Base-by-base conservation (phyloP, 2,797 vertebrate species). In the Pseudochromis fuscus region DNA sequence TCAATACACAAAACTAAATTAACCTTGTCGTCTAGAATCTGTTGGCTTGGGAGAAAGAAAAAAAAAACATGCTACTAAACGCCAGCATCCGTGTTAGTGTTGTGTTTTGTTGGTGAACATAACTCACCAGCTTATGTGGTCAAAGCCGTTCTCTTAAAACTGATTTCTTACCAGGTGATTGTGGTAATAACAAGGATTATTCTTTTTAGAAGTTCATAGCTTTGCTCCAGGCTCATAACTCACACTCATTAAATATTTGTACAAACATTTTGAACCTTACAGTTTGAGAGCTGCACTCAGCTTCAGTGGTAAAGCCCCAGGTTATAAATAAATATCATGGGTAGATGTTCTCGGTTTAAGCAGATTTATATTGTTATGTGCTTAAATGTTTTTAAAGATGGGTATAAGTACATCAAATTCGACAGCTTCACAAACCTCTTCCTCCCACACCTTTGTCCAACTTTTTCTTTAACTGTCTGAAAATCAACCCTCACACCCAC, bases 11-110 rank as follows among this genome's bases (percentile, higher is more conserved):
- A 24, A 45, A 49, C 16, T 13, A 27, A 52, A 77, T 79, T 23
- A 72, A 35, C 45, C 19, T 18, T 69, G 77, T 46, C 49, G 55
- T 60, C 23, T 38, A 37, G 51, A 61, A 40, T 72, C 63, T 79
- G 50, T 72, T 66, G 12, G 49, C n/a, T 46, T 63, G n/a, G n/a
- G n/a, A n/a, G n/a, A n/a, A n/a, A n/a, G n/a, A n/a, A n/a, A n/a
- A 27, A 63, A 73, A 62, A 66, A 27, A 21, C 50, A 35, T 23
- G 1, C 13, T 6, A 0, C 48, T 30, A 30, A 25, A 44, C 1
- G 28, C 24, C 65, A 58, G 38, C 46, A 19, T 35, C 59, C 59
- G 19, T 44, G 12, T 59, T 38, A 16, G 16, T 30, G 21, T 49
- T 28, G 37, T 63, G 35, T 35, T 67, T 8, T 46, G 15, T 42